Evolutionary conservation across 2,113 vertebrate genomes (phyloP), one percentile per base, ranked within the genome.

Genomic region (Psammodynastes pulverulentus): DNA sequence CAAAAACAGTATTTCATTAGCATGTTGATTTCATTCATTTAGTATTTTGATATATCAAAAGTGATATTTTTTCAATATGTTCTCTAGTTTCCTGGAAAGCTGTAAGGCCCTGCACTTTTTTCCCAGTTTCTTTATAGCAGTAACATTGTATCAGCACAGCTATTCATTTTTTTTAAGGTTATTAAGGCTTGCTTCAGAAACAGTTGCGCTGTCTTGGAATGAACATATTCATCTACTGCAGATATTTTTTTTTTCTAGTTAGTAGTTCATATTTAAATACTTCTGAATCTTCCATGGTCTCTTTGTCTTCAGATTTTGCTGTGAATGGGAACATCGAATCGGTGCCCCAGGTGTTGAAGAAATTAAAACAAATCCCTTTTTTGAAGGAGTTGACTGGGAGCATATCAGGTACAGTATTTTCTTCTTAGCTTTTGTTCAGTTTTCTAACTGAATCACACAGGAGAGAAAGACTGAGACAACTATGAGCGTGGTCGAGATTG

Each of bases 371-470:
- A 99, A 99, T 91, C 97, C 97, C 34, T 99, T 99, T 97, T 99
- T 99, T 97, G 99, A 99, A 97, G 99, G 98, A 4, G 99, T 99
- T 96, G 99, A 99, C 96, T 99, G 99, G 95, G 99, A 99, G 96
- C 99, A 99, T 93, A 99, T 99, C 98, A 99, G 99, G 99, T 99
- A 97, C 93, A 95, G 94, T 3, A 89, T 89, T 48, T 92, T 89
- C 58, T 94, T 93, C 90, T 34, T 34, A 24, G n/a, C 13, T 90
- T 87, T 90, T 45, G 72, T 91, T 93, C 90, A 21, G 17, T 62
- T 39, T 85, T 89, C 24, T 49, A 43, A 26, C 21, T 12, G 5
- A 46, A 48, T 88, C 43, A 51, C 21, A 34, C 5, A 54, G 10
- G 53, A 12, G 48, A 3, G 13, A 10, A 39, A 17, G 10, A n/a